Base-by-base conservation (phyloP, 2,113 vertebrate species). In the Malurus elegans region DNA sequence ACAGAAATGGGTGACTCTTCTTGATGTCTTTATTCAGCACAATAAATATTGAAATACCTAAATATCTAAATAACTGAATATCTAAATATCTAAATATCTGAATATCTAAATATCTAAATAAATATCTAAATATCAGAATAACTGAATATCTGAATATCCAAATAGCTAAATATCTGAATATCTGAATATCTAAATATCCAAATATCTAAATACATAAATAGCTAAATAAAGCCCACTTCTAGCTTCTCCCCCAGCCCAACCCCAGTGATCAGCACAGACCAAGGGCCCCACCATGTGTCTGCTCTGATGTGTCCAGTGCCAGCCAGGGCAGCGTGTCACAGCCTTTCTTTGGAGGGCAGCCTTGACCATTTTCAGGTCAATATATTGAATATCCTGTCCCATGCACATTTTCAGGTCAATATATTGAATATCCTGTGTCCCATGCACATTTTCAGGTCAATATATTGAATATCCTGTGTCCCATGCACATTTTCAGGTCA, bases 241-340 rank as follows among this genome's bases (percentile, higher is more conserved):
- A 76, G 7, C 5, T 45, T 54, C 47, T 73, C 42, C 32, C 40
- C n/a, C 18, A 42, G 2, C 12, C 25, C 24, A 11, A 5, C 31
- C 56, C 50, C 19, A 11, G 34, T 44, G 26, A 65, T 31, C 54
- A 85, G 45, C 40, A 62, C 60, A 66, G 74, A 94, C 45, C 91
- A 75, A 91, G 86, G 91, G 76, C 40, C 79, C 83, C 83, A 87
- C 64, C 86, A 87, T 23, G 34, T 78, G 88, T 95, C 84, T 89
- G 69, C 28, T 81, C 36, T 61, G 74, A 10, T 57, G 44, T 38
- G 54, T 36, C 69, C 60, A 25, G 65, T 29, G 74, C 28, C 53
- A 31, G 40, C 0, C 16, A 5, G 19, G 21, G 26, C 3, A 64
- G 1, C 0, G 18, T 70, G 56, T 28, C 84, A 79, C 60, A 78